Base-by-base conservation (phyloP, 2,888 invertebrate genomes). In the Portevinia maculata region DNA sequence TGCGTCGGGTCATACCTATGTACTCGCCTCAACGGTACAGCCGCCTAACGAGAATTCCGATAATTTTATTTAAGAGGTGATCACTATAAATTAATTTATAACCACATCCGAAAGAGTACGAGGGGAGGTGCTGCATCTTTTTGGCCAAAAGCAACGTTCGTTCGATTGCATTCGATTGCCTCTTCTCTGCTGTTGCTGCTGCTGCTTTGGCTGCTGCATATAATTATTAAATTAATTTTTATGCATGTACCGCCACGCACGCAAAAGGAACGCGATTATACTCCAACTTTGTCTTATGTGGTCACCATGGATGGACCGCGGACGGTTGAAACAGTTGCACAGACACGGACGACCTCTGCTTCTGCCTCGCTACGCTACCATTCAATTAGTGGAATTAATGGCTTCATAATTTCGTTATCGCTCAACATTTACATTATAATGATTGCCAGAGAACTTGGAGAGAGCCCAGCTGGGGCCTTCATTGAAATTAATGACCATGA, bases 351-450 rank as follows among this genome's bases (percentile, higher is more conserved):
- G 67, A 67, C 24, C 60, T 73, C 44, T 69, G 44, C 62, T 30
- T 24, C 15, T 50, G 64, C 57, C 34, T 57, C 48, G 60, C 62
- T 62, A 57, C 75, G 69, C 64, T 75, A 75, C 79, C 64, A 70
- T 81, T 75, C 75, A 75, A 81, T 81, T 75, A 81, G 69, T 75
- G 48, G 64, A 81, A 81, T 81, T 75, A 75, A 81, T 81, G 75
- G 75, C 79, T 70, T 75, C 75, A 81, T 81, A 81, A 81, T 81
- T 79, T 74, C 57, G 75, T 79, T 81, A 81, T 81, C 79, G 69
- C 52, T 69, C 52, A 75, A 69, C 60, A 81, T 81, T 81, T 70
- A 70, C 79, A 81, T 81, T 67, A 73, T 46, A 59, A 79, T 74
- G 57, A 75, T 69, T 70, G 59, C 75, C n/a, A 44, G 57, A 75